phyloP scores from a whole-genome alignment of 2,797 vertebrate species.

The Cygnus olor region DNA sequence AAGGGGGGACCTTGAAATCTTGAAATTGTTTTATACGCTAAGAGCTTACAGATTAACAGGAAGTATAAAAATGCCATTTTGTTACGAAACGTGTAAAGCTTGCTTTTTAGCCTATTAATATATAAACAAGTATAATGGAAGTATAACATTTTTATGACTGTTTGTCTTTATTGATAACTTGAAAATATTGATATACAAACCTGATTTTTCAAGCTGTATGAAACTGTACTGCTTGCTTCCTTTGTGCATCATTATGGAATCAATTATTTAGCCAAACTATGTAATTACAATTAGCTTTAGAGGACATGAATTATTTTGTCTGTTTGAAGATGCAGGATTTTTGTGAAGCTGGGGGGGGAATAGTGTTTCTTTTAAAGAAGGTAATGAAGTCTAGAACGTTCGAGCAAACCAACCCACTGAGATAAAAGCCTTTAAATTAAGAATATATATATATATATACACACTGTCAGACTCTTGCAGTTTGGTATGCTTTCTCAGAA shows the following conservation, averaged over 20 bases:
- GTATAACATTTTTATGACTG: neutral
- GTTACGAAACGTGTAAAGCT: neutral
- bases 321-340: neutral
- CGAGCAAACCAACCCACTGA: neutral
- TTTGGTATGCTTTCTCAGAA: neutral
- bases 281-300: constrained; percentile 29
- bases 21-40: neutral
- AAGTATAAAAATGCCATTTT: neutral
- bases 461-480: neutral
- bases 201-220: neutral
- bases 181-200: neutral
- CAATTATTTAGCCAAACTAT: constrained; percentile 42
- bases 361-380: neutral
- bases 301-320: neutral
- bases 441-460: neutral
- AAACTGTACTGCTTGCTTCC: neutral
- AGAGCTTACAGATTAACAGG: neutral
- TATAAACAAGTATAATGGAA: neutral
- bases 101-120: neutral
- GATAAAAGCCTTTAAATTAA: constrained; percentile 26
- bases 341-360: neutral
- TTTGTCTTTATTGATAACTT: neutral
- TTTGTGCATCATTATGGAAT: constrained; percentile 25
- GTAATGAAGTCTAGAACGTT: constrained; percentile 1
- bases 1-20: neutral